Conservation (phyloP, 2,888 invertebrate genomes). For the Sarcophaga subvicina region DNA sequence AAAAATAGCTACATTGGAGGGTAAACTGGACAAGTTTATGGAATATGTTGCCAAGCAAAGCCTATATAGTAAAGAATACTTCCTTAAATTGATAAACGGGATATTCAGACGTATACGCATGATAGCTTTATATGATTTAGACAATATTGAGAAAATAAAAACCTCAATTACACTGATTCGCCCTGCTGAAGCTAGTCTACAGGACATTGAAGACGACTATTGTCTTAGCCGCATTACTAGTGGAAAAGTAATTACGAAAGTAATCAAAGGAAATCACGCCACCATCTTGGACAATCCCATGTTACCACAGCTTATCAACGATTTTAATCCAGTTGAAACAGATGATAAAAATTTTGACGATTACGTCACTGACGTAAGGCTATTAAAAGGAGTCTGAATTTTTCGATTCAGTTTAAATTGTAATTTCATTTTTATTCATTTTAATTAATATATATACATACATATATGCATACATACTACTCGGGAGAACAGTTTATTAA, state of each 20-base stretch:
- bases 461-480: too few relatives aligned
- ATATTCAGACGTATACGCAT: constrained; percentile 84
- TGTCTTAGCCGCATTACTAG: constrained; percentile 85
- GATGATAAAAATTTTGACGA: constrained; percentile 63
- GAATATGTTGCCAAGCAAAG: constrained; percentile 81
- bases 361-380: constrained; percentile 70
- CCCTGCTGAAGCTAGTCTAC: constrained; percentile 84
- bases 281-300: constrained; percentile 87
- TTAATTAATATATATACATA: too few relatives aligned
- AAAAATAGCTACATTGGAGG: constrained; percentile 83
- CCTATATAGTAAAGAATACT: constrained; percentile 81
- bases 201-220: constrained; percentile 85
- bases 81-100: constrained; percentile 80
- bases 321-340: constrained; percentile 77
- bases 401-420: too few relatives aligned
- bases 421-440: too few relatives aligned
- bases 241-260: constrained; percentile 84
- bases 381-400: too few relatives aligned
- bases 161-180: constrained; percentile 85
- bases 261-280: constrained; percentile 88
- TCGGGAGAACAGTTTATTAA: too few relatives aligned
- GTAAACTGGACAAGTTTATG: constrained; percentile 83
- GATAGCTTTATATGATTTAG: constrained; percentile 82
- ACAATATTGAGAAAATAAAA: constrained; percentile 80
- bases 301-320: constrained; percentile 85